Evolutionary conservation across 2,888 invertebrate species (phyloP), one percentile per base, ranked within the genome.

Genomic region (Galerucella pusilla): DNA sequence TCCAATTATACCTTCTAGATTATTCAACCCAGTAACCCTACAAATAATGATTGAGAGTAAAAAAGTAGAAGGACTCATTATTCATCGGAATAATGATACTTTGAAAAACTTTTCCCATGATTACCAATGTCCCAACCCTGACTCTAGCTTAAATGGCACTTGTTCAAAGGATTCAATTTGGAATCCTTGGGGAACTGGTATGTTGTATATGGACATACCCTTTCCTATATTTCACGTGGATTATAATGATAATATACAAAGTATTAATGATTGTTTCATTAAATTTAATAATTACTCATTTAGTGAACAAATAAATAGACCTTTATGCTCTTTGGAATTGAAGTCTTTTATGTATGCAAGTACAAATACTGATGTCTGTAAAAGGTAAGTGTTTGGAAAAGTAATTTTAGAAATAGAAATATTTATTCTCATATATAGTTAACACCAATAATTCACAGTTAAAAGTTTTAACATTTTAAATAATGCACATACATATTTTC

Each of bases 331-430:
- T n/a, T 88, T 97, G 2, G 94, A 98, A 87, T 89, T 98, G 81
- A 92, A 92, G 78, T 91, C 95, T 0, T 95, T 95, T 82, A 98
- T 98, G 98, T 94, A 92, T 87, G 97, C 95, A 2, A 96, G 97
- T 1, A 93, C 94, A 1, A 93, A 95, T 86, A 93, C 95, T 2
- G 92, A 92, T 80, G 94, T 96, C 0, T 98, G 98, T 86, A 76
- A 75, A 78, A 75, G 83, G 82, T 81, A 75, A 63, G 75, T 7
- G 2, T 16, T 20, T 9, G 2, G 20, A 57, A 57, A 16, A 16
- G n/a, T n/a, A n/a, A n/a, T n/a, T n/a, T n/a, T n/a, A n/a, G n/a
- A n/a, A n/a, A n/a, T n/a, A n/a, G n/a, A n/a, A n/a, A n/a, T n/a
- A n/a, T n/a, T n/a, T n/a, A n/a, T n/a, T n/a, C n/a, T n/a, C n/a